Percentiles rank a stretch among this genome's conserved stretches.
phyloP scores from a whole-genome alignment of 2,113 vertebrate species.

The Bucco capensis region DNA sequence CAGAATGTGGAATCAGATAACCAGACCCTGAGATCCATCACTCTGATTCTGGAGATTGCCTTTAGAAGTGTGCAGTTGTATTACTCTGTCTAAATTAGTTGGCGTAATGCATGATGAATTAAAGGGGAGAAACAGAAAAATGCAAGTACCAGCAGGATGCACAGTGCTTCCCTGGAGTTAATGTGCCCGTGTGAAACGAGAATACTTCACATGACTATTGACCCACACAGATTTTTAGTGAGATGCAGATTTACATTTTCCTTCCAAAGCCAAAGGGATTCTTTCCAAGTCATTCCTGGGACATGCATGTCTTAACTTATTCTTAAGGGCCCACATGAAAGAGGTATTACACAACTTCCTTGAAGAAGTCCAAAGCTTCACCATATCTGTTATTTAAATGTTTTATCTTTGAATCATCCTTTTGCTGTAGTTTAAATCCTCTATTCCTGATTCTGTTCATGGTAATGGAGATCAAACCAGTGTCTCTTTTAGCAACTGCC shows the following conservation, averaged over 20 bases:
- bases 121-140: neutral
- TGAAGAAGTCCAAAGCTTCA: neutral
- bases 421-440: neutral
- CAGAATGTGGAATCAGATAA: neutral
- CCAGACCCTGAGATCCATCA: too few species aligned
- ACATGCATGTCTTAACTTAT: neutral
- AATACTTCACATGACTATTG: accelerated
- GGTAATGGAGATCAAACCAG: neutral
- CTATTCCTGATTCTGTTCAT: neutral
- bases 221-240: neutral
- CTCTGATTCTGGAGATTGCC: neutral
- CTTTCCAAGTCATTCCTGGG: neutral
- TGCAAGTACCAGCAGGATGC: neutral
- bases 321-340: neutral
- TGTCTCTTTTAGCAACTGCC: neutral
- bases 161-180: neutral
- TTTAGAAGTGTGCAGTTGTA: neutral
- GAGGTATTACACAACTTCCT: neutral
- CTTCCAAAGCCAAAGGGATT: neutral
- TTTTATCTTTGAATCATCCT: neutral
- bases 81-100: neutral
- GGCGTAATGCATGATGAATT: neutral
- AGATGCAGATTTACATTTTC: neutral
- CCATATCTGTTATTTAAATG: neutral
- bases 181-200: neutral